Base-by-base conservation (phyloP, 2,113 vertebrate species). In the Procavia capensis region DNA sequence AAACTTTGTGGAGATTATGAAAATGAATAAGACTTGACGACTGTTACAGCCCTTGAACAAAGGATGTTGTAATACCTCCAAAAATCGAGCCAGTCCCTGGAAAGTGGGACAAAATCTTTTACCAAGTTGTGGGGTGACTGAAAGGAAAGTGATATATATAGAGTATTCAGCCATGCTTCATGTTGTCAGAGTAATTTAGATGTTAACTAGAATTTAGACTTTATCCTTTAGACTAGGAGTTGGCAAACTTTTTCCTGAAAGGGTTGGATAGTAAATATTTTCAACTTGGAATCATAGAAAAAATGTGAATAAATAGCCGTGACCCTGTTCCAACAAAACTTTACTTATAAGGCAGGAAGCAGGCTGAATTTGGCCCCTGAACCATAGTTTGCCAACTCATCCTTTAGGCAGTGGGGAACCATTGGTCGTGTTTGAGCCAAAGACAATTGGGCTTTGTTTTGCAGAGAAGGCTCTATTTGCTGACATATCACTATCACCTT, bases 201-300 rank as follows among this genome's bases (percentile, higher is more conserved):
- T 94, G 83, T 88, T 83, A 94, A 59, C 43, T 80, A 13, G 54
- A 39, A 25, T 78, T 88, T 74, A 72, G 9, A 45, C 61, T 94
- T 85, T 41, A 25, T 41, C 27, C 22, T 95, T 64, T 80, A 63
- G 27, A 36, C 19, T 24, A 20, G 19, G 16, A 68, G 36, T 85
- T 57, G 78, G 57, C n/a, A 76, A 20, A 19, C 1, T 87, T 43
- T n/a, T 75, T 78, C 78, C 79, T 3, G 74, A 76, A 91, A 91
- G 68, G 20, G 29, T 61, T 68, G 94, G 47, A 74, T 57, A n/a
- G 17, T 80, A 79, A 85, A 64, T 88, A 50, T 88, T 82, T 96
- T 70, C 80, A 74, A 80, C 64, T 78, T 87, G 80, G 3, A 72
- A 72, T 39, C n/a, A 19, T 36, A 59, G 36, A 47, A 61, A 70